A percentile compares a stretch with the other conserved stretches of the same genome.
Evolutionary conservation across 2,797 vertebrate species (phyloP).

Genomic region (Lacerta bilineata): DNA sequence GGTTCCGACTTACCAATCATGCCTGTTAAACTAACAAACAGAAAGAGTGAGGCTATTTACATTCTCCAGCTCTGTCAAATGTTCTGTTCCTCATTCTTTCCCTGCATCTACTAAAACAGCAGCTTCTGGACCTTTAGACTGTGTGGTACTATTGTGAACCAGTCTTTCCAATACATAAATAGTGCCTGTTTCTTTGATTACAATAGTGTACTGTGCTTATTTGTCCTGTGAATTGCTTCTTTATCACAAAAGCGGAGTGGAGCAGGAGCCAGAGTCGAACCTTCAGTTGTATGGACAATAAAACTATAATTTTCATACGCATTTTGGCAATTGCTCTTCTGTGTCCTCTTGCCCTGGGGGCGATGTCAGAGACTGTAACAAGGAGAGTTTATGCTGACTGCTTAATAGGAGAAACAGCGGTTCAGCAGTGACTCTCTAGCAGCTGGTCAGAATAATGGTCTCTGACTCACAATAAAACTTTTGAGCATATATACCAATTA

Average conservation of each 20-base stretch:
- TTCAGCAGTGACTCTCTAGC: slow-evolving; percentile 69
- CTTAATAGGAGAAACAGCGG: slow-evolving; percentile 78
- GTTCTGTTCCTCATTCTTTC: slow-evolving; percentile 75
- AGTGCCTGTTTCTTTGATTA: slow-evolving; percentile 88
- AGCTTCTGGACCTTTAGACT: slow-evolving; percentile 75
- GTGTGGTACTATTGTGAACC: slow-evolving; percentile 81
- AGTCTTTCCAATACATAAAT: slow-evolving; percentile 86
- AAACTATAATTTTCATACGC: slow-evolving; percentile 84
- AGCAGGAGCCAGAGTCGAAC: slow-evolving; percentile 80
- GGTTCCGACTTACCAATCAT: slow-evolving; percentile 84
- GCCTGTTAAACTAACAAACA: slow-evolving; percentile 77
- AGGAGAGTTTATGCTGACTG: slow-evolving; percentile 76
- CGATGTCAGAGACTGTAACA: slow-evolving; percentile 79
- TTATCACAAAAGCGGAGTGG: slow-evolving; percentile 78
- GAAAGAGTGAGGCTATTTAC: slow-evolving; percentile 53
- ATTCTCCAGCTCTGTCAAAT: slow-evolving; percentile 56
- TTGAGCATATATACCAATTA: slow-evolving; percentile 65
- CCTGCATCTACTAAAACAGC: slow-evolving; percentile 78
- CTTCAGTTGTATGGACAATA: slow-evolving; percentile 84
- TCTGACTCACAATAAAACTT: slow-evolving; percentile 64
- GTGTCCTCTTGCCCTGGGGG: slow-evolving; percentile 78
- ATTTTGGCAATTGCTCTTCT: slow-evolving; percentile 76
- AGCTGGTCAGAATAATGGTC: slow-evolving; percentile 73
- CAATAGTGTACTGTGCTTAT: slow-evolving; percentile 88
- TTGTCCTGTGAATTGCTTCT: slow-evolving; percentile 82